Base-by-base conservation (phyloP, 2,113 vertebrate genomes). In the Salvelinus namaycush region DNA sequence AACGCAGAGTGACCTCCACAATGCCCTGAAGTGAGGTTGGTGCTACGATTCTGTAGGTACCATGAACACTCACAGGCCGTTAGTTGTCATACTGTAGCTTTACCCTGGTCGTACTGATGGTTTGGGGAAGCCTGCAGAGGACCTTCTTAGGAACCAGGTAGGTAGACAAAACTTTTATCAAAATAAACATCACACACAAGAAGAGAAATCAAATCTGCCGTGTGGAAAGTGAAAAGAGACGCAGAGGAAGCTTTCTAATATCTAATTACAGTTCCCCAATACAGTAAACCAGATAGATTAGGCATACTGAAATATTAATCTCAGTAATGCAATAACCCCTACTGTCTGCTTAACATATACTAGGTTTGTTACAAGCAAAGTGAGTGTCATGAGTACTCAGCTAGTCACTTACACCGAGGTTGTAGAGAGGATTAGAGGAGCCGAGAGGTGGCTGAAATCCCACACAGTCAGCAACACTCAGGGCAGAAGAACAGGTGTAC, bases 391-490 rank as follows among this genome's bases (percentile, higher is more conserved):
- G 27, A 67, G 65, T 67, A 67, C 14, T 67, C 27, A 31, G 9
- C 65, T 34, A 9, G 7, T 68, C 66, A 27, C 18, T 13, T 34
- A n/a, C 29, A 18, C 66, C 1, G 51, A 81, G 34, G 82, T 75
- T 27, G 78, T 70, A 81, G 73, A 74, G 73, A 39, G 84, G 87
- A 84, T 90, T 87, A 90, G 76, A 66, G 64, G 75, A 81, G 81
- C 67, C 6, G 68, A 62, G 72, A 76, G 64, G 65, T 76, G 78
- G 77, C 75, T 85, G 76, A 85, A 87, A 87, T 89, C 84, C 84
- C 49, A 84, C 86, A 76, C 64, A 76, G 79, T 91, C 89, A 91
- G 89, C 89, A 88, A 51, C 62, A 81, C 59, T 54, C n/a, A 77
- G 29, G 78, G 66, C 49, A 79, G 68, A 60, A 60, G 73, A 44